Conservation (phyloP, 2,888 invertebrate species). For the Rotaria macrura region DNA sequence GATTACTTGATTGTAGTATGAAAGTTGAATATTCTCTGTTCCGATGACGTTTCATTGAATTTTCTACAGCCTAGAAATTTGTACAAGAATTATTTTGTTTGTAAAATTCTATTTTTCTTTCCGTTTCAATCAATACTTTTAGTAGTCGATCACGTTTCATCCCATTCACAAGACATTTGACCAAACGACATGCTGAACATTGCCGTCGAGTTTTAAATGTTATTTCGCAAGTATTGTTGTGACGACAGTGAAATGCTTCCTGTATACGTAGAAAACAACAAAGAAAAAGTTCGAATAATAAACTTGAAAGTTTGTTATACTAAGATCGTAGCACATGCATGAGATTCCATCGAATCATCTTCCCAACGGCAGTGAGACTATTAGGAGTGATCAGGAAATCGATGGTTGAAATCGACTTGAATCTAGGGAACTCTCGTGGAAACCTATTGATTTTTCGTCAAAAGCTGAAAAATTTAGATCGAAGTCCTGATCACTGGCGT, state of each 20-base stretch:
- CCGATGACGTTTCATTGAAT: background rate
- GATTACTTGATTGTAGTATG: background rate
- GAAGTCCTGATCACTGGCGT: no score
- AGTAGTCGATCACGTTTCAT: background rate
- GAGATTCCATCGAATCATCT: no score
- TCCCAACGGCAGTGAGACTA: no score
- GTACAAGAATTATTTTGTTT: no score
- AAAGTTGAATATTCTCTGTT: background rate
- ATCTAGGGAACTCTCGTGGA: no score
- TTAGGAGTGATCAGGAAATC: no score
- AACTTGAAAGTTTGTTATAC: no score
- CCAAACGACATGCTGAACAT: background rate
- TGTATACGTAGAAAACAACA: background rate
- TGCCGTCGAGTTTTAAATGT: background rate
- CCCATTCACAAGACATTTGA: background rate
- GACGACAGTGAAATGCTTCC: background rate
- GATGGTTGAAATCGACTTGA: no score
- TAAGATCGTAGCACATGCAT: no score
- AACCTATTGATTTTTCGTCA: no score
- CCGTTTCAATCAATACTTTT: background rate
- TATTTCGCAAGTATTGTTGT: background rate
- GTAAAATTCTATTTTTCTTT: background rate
- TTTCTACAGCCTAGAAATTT: background rate
- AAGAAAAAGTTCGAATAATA: no score
- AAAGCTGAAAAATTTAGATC: no score